Evolutionary conservation across 2,888 invertebrate genomes (phyloP).

Genomic region (Mythimna vitellina): DNA sequence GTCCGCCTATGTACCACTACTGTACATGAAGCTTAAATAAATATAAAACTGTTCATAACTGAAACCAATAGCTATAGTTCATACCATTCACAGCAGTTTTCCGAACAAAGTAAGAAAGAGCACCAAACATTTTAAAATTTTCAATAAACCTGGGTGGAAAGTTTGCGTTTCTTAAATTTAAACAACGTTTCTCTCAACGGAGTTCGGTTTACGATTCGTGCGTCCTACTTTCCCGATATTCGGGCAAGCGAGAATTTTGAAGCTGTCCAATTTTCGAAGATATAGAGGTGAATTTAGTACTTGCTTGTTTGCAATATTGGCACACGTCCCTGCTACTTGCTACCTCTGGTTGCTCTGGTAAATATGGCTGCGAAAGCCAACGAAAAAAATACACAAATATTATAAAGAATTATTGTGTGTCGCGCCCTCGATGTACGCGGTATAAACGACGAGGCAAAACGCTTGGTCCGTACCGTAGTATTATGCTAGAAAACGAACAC

Average conservation of each 20-base stretch:
- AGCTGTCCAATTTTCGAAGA: constrained; percentile 56
- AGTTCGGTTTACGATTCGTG: constrained; percentile 53
- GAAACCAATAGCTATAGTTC: constrained; percentile 4
- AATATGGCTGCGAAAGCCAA: too few relatives aligned
- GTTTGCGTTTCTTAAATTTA: constrained; percentile 41
- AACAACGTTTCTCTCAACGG: constrained; percentile 38
- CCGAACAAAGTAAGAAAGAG: not conserved
- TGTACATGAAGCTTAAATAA: too few relatives aligned
- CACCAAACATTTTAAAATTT: constrained; percentile 50
- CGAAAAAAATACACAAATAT: too few relatives aligned
- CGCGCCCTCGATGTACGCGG: too few relatives aligned
- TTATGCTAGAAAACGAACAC: too few relatives aligned
- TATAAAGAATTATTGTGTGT: too few relatives aligned
- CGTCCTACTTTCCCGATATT: constrained; percentile 59
- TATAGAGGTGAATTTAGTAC: constrained; percentile 25
- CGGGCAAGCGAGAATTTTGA: constrained; percentile 48
- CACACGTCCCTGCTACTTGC: constrained; percentile 21
- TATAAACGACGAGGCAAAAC: too few relatives aligned
- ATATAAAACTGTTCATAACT: not conserved
- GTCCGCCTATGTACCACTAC: too few relatives aligned
- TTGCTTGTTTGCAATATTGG: constrained; percentile 38
- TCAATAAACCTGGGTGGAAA: constrained; percentile 47
- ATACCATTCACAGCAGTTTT: constrained; percentile 20
- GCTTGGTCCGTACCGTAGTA: too few relatives aligned
- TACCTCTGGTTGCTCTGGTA: not conserved